phyloP scores from a whole-genome alignment of 1,140 invertebrate genomes.

The Drosophila rufa region DNA sequence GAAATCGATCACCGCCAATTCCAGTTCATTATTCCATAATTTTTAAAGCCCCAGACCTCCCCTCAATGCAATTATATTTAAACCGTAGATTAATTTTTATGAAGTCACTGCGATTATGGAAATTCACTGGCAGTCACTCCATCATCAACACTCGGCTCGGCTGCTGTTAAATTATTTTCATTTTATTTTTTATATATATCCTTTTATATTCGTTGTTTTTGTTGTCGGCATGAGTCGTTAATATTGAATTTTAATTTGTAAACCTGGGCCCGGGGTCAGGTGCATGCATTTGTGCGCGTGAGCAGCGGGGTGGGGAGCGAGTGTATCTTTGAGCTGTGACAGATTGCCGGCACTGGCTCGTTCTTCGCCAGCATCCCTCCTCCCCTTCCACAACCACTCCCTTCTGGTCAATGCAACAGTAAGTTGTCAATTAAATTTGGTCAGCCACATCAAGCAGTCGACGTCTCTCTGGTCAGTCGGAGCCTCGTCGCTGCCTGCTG shows the following conservation, averaged over 20 bases:
- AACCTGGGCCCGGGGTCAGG: constrained; percentile 58
- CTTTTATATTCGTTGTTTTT: constrained; percentile 22
- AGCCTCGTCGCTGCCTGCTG: not conserved
- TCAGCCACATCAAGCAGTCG: constrained; percentile 76
- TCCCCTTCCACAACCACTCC: constrained; percentile 5
- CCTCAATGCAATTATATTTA: constrained; percentile 73
- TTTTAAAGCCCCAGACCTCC: constrained; percentile 5
- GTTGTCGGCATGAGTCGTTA: constrained; percentile 64
- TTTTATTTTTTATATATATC: constrained; percentile 43
- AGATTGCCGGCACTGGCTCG: constrained; percentile 54
- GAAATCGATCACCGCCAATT: not conserved
- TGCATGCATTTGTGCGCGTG: constrained; percentile 32
- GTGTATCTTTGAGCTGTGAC: constrained; percentile 76
- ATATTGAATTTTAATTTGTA: constrained; percentile 85
- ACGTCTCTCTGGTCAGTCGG: constrained; percentile 36
- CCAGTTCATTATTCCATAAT: constrained; percentile 26
- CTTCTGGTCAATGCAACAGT: constrained; percentile 61
- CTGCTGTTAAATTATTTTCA: constrained; percentile 81
- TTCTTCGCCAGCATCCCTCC: constrained; percentile 25
- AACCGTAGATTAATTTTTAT: constrained; percentile 84
- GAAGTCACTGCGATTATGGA: constrained; percentile 84
- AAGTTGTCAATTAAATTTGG: constrained; percentile 84
- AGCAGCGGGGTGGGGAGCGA: constrained; percentile 13
- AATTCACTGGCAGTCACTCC: constrained; percentile 55
- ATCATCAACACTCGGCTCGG: constrained; percentile 17